Evolutionary conservation across 2,113 vertebrate species (phyloP).

Genomic region (Anarrhichthys ocellatus): DNA sequence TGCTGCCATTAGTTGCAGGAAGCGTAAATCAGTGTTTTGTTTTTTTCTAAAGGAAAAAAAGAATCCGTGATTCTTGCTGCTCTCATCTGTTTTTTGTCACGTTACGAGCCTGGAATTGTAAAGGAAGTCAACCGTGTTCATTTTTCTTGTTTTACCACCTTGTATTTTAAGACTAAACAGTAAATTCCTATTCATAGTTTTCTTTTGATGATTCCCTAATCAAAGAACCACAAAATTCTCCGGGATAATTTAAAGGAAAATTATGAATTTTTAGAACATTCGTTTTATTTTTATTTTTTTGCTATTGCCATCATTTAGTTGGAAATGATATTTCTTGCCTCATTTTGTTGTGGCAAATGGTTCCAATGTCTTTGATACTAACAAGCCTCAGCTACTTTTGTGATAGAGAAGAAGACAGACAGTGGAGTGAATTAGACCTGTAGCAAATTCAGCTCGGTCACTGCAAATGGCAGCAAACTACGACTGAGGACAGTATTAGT

Average conservation of each 20-base stretch:
- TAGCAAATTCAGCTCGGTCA: not conserved
- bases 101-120: constrained; percentile 4
- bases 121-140: not conserved
- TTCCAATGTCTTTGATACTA: not conserved
- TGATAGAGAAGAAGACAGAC: not conserved
- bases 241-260: not conserved
- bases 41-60: not conserved
- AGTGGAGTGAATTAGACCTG: not conserved
- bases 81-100: constrained; percentile 22
- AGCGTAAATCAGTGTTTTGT: constrained; percentile 1
- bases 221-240: not conserved
- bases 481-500: no score
- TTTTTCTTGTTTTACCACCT: constrained; percentile 3
- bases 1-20: constrained; percentile 17
- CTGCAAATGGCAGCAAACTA: not conserved
- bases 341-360: no score
- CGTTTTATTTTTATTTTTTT: not conserved
- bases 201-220: not conserved
- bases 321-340: no score
- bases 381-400: not conserved
- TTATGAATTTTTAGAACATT: not conserved
- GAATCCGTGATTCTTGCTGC: constrained; percentile 12
- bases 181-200: not conserved
- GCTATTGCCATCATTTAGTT: not conserved
- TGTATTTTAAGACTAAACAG: not conserved